Base-by-base conservation (phyloP, 2,888 invertebrate species). In the Abrostola tripartita region DNA sequence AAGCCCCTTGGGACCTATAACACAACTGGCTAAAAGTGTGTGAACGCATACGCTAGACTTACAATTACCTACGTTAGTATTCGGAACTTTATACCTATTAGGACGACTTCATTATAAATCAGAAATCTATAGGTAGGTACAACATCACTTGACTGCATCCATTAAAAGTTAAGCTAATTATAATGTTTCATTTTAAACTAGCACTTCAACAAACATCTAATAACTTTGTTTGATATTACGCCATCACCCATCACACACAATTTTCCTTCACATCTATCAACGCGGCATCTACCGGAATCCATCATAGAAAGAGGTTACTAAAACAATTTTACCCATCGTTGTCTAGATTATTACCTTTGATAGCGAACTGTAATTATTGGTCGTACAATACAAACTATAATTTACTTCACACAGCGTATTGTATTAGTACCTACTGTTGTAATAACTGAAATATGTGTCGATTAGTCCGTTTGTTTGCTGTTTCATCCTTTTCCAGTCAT, bases 281-380 rank as follows among this genome's bases (percentile, higher is more conserved):
- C 61, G 63, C 52, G 55, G 52, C 42, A 35, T 63, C 35, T 56
- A 59, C 67, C 72, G 65, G 52, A 62, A 70, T 68, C 52, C 59
- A 76, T 73, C 74, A 81, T 64, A 67, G 52, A 61, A 75, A 71
- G 67, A 68, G 42, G 58, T 73, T 76, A 72, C 65, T 71, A 80
- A 84, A 86, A 84, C 82, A 83, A 85, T 86, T 85, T 79, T 62
- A 64, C 65, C 67, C 79, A 80, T 72, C 80, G 71, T 68, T 80
- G 67, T 62, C 78, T 81, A 85, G 87, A 88, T 88, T 76, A 77
- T 82, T 79, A 70, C 65, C 53, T 47, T 55, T 76, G 88, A 87
- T 87, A 85, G 70, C 67, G 69, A 68, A 67, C 72, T 71, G 75
- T 88, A 88, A 89, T 90, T 88, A 87, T 81, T 78, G 77, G 78